A percentile compares a stretch with the other conserved stretches of the same genome.
Evolutionary conservation across 2,797 vertebrate genomes (phyloP).

Genomic region (Eulemur coronatus): DNA sequence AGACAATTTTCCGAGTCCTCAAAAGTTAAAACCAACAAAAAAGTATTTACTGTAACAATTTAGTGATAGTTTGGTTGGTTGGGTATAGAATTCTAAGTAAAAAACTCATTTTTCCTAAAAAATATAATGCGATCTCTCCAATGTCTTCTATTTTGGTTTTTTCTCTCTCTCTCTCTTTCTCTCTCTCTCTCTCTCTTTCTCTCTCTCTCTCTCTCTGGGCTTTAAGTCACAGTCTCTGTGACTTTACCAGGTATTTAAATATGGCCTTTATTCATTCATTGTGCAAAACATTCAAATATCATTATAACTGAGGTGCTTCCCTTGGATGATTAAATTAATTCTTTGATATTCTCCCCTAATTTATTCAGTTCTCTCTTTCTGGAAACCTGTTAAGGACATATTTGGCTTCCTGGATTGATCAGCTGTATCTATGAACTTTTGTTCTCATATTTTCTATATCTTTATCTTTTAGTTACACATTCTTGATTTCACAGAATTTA

Average conservation of each 20-base stretch:
- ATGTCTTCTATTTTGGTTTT: background rate
- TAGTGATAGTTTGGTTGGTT: background rate
- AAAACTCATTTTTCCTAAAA: slow-evolving; percentile 35
- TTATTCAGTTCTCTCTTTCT: background rate
- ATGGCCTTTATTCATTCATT: background rate
- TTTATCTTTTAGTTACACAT: background rate
- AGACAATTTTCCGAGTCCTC: background rate
- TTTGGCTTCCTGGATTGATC: background rate
- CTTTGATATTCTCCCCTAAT: background rate
- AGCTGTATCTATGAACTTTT: background rate
- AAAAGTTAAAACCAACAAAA: background rate
- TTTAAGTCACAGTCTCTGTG: background rate
- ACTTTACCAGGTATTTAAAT: background rate
- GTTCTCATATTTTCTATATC: background rate
- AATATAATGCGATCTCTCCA: background rate
- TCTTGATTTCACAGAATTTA: background rate
- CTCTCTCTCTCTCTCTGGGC: background rate
- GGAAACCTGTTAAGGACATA: background rate
- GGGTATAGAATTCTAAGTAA: slow-evolving; percentile 28
- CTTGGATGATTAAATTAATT: background rate
- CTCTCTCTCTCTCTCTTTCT: background rate
- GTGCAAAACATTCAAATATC: background rate
- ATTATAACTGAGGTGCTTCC: background rate
- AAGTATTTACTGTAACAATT: background rate
- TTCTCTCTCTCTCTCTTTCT: background rate